Evolutionary conservation across 23 tunicate species (phyloP).

Genomic region (Clavelina lepadiformis): DNA sequence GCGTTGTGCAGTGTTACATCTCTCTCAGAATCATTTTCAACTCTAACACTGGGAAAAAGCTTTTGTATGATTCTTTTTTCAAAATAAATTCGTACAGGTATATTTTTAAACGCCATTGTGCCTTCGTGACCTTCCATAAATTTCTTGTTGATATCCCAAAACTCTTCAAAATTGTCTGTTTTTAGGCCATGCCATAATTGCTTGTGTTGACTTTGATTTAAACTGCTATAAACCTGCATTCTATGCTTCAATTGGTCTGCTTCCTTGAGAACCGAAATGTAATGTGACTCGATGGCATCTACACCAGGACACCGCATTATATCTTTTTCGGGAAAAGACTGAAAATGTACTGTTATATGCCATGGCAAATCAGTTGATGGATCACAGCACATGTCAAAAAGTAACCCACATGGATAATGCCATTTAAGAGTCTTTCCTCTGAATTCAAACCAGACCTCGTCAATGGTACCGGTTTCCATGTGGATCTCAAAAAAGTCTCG

Average conservation of each 20-base stretch:
- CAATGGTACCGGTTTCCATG: constrained; percentile 10
- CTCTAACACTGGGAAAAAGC: constrained; percentile 1
- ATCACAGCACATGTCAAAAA: constrained; percentile 64
- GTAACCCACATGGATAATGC: constrained; percentile 82
- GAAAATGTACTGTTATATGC: constrained; percentile 76
- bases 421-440: constrained; percentile 68
- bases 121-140: constrained; percentile 69
- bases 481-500: constrained; percentile 31
- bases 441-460: constrained; percentile 78
- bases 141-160: constrained; percentile 72
- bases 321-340: constrained; percentile 57
- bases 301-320: constrained; percentile 29
- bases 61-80: constrained; percentile 37
- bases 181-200: constrained; percentile 90
- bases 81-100: constrained; percentile 68
- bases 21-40: background rate
- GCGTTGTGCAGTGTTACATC: constrained; percentile 27
- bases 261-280: constrained; percentile 70
- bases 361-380: constrained; percentile 31
- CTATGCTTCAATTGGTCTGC: constrained; percentile 85
- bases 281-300: constrained; percentile 63
- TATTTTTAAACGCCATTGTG: constrained; percentile 24
- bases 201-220: constrained; percentile 57
- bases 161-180: constrained; percentile 69
- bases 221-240: constrained; percentile 59